Conservation (phyloP, 2,113 vertebrate species). For the Ahaetulla prasina region DNA sequence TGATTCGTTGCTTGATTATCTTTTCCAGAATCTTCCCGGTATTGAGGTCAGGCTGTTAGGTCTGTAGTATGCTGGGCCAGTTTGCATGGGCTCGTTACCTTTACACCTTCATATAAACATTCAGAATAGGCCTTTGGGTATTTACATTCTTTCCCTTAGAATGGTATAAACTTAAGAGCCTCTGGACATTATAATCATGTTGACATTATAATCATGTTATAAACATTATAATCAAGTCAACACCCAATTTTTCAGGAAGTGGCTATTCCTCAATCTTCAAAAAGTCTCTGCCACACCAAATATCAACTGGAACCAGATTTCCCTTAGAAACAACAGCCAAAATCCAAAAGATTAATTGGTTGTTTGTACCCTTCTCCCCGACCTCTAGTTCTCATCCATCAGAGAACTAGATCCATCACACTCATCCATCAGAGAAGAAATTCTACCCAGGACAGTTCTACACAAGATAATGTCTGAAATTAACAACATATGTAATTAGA, state of each 20-base stretch:
- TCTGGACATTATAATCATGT: neutral
- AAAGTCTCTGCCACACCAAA: neutral
- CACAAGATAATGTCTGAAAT: neutral
- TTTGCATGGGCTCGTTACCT: neutral
- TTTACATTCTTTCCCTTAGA: neutral
- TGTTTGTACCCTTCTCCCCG: neutral
- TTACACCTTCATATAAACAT: neutral
- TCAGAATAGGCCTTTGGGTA: neutral
- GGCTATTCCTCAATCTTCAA: neutral
- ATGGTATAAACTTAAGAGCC: neutral
- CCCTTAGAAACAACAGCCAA: neutral
- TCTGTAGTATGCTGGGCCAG: neutral
- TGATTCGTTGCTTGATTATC: too few species aligned
- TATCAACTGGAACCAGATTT: neutral
- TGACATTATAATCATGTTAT: neutral
- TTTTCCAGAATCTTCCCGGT: too few species aligned
- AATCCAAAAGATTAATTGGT: neutral
- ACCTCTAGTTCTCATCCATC: neutral
- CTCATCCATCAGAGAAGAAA: neutral
- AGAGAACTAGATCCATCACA: too few species aligned
- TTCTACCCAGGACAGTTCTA: neutral
- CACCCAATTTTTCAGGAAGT: neutral
- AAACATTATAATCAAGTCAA: neutral
- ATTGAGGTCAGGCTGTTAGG: too few species aligned
- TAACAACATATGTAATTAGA: neutral